phyloP scores from a whole-genome alignment of 2,888 invertebrate species.

The Urechis unicinctus region DNA sequence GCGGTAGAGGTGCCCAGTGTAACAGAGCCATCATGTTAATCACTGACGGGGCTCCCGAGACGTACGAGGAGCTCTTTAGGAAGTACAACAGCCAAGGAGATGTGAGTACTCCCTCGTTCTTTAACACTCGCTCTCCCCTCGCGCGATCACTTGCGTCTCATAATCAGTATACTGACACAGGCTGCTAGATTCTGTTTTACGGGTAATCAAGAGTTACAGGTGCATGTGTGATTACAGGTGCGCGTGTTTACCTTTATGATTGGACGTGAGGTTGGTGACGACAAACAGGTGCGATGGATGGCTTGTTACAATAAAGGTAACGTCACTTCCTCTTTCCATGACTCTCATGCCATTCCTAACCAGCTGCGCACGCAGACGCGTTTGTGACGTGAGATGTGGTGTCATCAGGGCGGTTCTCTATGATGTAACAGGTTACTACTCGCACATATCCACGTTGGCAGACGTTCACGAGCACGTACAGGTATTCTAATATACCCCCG shows the following conservation, averaged over 20 bases:
- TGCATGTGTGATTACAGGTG: conserved; percentile 58
- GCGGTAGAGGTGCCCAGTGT: conserved; percentile 58
- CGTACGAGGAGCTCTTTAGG: conserved; percentile 85
- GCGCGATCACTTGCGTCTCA: too few relatives aligned
- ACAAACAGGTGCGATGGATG: conserved; percentile 93
- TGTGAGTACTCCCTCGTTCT: too few relatives aligned
- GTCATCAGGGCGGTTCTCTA: too few relatives aligned
- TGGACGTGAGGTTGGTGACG: conserved; percentile 86
- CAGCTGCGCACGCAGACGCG: too few relatives aligned
- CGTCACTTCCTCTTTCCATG: too few relatives aligned
- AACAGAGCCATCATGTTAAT: conserved; percentile 98
- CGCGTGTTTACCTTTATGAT: conserved; percentile 97
- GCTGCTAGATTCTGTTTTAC: too few relatives aligned
- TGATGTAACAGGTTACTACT: conserved; percentile 95
- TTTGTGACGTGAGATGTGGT: too few relatives aligned
- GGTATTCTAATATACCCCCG: conserved; percentile 38
- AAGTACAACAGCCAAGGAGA: conserved; percentile 91
- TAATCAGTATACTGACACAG: too few relatives aligned
- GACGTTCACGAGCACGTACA: conserved; percentile 94
- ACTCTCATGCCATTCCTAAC: too few relatives aligned
- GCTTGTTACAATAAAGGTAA: conserved; percentile 94
- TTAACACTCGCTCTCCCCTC: too few relatives aligned
- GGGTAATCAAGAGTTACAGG: too few relatives aligned
- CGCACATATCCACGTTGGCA: conserved; percentile 90
- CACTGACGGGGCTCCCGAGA: conserved; percentile 96